phyloP scores from a whole-genome alignment of 64 coral and sea anemone species.

The Stylophora pistillata region DNA sequence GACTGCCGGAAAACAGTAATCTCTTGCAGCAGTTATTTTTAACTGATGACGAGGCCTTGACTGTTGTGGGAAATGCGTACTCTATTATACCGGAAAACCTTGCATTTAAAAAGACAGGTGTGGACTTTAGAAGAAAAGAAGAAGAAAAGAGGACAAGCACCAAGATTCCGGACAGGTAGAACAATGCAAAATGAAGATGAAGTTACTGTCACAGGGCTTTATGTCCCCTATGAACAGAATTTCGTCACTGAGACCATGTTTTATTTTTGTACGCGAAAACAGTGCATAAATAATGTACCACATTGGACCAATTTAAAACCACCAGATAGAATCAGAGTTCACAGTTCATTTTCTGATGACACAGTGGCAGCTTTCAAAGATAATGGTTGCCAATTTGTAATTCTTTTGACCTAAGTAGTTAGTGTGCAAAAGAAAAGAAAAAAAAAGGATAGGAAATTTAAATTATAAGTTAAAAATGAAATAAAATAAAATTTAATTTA shows the following conservation, averaged over 20 bases:
- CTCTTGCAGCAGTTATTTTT: slow-evolving; percentile 53
- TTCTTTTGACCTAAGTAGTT: too few relatives aligned
- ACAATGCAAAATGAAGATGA: slow-evolving; percentile 1
- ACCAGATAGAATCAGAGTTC: too few relatives aligned
- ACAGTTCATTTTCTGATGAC: too few relatives aligned
- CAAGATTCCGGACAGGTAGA: slow-evolving; percentile 20
- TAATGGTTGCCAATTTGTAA: too few relatives aligned
- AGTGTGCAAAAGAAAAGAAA: too few relatives aligned
- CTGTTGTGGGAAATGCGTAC: slow-evolving; percentile 37
- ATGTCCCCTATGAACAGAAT: slow-evolving; percentile 16
- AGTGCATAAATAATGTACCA: not conserved
- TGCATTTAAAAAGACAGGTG: not conserved
- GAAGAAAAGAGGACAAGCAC: slow-evolving; percentile 32
- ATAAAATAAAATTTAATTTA: too few relatives aligned
- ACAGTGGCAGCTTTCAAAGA: too few relatives aligned
- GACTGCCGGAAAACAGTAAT: slow-evolving; percentile 60
- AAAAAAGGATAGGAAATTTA: too few relatives aligned
- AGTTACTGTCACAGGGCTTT: not conserved
- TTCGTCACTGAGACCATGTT: slow-evolving; percentile 8
- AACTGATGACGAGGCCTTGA: slow-evolving; percentile 24
- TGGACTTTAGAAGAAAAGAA: slow-evolving; percentile 35
- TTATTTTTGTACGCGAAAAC: slow-evolving; percentile 8
- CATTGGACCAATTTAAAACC: too few relatives aligned
- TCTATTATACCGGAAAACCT: not conserved
- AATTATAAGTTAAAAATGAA: too few relatives aligned